Base-by-base conservation (phyloP, 2,888 invertebrate species). In the Metellina segmentata region DNA sequence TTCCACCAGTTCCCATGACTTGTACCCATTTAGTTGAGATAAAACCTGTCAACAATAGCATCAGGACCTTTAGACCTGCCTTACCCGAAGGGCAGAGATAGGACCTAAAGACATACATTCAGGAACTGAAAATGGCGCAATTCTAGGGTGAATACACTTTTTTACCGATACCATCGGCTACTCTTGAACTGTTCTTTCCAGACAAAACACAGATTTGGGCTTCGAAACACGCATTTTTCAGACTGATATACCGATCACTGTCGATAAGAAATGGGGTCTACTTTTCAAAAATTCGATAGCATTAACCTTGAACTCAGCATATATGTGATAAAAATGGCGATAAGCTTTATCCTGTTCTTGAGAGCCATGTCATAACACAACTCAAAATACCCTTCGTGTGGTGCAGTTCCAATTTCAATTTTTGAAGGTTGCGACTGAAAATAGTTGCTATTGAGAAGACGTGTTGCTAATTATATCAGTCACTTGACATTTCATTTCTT, bases 241-340 rank as follows among this genome's bases (percentile, higher is more conserved):
- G 88, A 81, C 81, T 74, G 61, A 81, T 85, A 87, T 20, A 70
- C 49, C 20, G 20, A 74, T 34, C 75, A 74, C 53, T 72, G 53
- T 61, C 81, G n/a, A 88, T 88, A 74, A 71, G 61, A 52, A 34
- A 61, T 19, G 16, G 51, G 81, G n/a, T 61, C 74, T 81, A 81
- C 71, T 81, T 74, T 52, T 48, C 74, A 7, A 72, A 72, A 74
- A 88, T 81, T 81, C 71, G 81, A 81, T 86, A 81, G 13, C 53
- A n/a, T n/a, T 79, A 72, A 81, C 88, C 88, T 88, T 88, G 88
- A 88, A 81, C 88, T 81, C 75, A 75, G 85, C 48, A 19, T 9
- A 52, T 71, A 48, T 61, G 16, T 52, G 85, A 85, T 85, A 85
- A 85, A 34, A 52, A 61, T 53, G 20, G 52, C 11, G 85, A 85